phyloP scores from a whole-genome alignment of 2,888 invertebrate genomes.

The Lithosia quadra region DNA sequence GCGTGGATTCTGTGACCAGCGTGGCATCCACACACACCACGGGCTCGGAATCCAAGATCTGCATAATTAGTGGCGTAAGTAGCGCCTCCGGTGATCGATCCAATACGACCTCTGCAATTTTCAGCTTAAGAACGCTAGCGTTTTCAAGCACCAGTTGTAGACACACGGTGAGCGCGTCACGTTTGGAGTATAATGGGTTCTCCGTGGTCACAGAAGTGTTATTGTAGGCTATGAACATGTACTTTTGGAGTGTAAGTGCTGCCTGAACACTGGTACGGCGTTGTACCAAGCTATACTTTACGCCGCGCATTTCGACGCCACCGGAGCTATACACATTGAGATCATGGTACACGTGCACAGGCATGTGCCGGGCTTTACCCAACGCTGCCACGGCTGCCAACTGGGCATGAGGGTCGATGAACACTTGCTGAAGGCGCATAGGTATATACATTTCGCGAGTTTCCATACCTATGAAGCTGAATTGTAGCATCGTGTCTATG shows the following conservation, averaged over 20 bases:
- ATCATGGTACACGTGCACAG: slow-evolving; percentile 90
- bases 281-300: slow-evolving; percentile 96
- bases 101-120: slow-evolving; percentile 89
- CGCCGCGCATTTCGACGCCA: slow-evolving; percentile 95
- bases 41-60: slow-evolving; percentile 92
- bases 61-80: slow-evolving; percentile 87
- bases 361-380: slow-evolving; percentile 72
- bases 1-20: slow-evolving; percentile 79
- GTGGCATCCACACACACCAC: slow-evolving; percentile 87
- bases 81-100: slow-evolving; percentile 89
- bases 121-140: too few species aligned
- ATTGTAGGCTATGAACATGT: slow-evolving; percentile 92
- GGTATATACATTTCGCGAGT: slow-evolving; percentile 95
- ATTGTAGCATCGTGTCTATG: slow-evolving; percentile 98
- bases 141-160: slow-evolving; percentile 92
- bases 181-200: slow-evolving; percentile 87
- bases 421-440: slow-evolving; percentile 93
- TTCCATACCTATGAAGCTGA: slow-evolving; percentile 92
- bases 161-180: slow-evolving; percentile 89
- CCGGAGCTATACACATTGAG: slow-evolving; percentile 92
- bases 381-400: slow-evolving; percentile 46
- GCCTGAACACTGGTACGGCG: slow-evolving; percentile 92
- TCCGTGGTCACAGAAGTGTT: slow-evolving; percentile 81
- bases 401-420: slow-evolving; percentile 93
- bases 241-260: slow-evolving; percentile 94